Evolutionary conservation across 2,797 vertebrate species (phyloP), one percentile per base, ranked within the genome.

Genomic region (Cichlasoma orientale): DNA sequence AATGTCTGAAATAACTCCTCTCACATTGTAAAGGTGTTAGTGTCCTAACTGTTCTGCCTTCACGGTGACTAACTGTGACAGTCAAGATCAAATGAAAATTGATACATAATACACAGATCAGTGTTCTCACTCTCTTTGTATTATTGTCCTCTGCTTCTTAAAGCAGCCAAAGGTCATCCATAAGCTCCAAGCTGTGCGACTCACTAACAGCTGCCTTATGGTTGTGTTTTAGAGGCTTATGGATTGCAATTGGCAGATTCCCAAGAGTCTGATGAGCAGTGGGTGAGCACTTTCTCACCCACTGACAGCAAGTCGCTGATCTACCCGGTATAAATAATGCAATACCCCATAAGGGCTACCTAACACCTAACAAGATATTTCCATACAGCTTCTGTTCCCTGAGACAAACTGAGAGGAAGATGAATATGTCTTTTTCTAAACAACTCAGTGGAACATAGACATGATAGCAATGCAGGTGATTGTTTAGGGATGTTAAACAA

Each of bases 261-360:
- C 82, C 86, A 80, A 72, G 77, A 83, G 80, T 56, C 77, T 29
- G 14, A 33, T 57, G 83, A 90, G 31, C 31, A 8, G 31, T 33
- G 7, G 31, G 31, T 90, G 77, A 89, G 71, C 56, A 56, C 78
- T 86, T 78, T 78, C 82, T 75, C 83, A 77, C 72, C 23, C 38
- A 79, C 76, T 4, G 71, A 88, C 82, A 79, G 56, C 85, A 80
- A 56, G 68, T 19, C 27, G 41, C 69, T 56, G 77, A 85, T 82
- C 82, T 87, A 83, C 69, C 75, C 29, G 7, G 58, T 71, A 84
- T 92, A 85, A 92, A 92, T 92, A 90, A 92, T 86, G 74, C 74
- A 89, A 88, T 78, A 81, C 80, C 68, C 61, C 69, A 63, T 71
- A 80, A 79, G 75, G 16, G 79, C 88, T 82, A 80, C 61, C 75